Percentiles rank a stretch among this genome's conserved stretches.
These are phyloP conservation scores for Dynastes tityus DNA, from an alignment of 2,888 invertebrate species.

Conservation along the genomic window DNA sequence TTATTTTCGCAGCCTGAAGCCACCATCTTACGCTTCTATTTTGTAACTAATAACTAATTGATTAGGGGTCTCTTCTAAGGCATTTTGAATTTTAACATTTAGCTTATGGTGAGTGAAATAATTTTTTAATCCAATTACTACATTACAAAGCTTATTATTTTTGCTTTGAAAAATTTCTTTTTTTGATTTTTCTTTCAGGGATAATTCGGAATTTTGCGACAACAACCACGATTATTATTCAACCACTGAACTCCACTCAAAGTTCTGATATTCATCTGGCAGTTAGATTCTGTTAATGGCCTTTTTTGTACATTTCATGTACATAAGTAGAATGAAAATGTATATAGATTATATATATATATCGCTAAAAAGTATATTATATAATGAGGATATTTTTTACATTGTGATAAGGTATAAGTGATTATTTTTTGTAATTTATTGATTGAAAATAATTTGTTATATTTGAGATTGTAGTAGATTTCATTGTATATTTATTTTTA, in stretches of 20 bases:
- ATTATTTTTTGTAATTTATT: background rate
- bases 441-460: too few species aligned
- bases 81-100: background rate
- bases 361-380: background rate
- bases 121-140: background rate
- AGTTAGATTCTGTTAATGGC: background rate
- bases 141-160: too few species aligned
- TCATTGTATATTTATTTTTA: too few species aligned
- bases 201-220: slow-evolving; percentile 23
- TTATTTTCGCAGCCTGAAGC: background rate
- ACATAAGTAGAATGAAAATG: background rate
- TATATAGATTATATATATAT: background rate
- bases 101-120: slow-evolving; percentile 2
- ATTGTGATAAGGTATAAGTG: background rate
- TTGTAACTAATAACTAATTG: background rate
- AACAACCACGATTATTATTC: slow-evolving; percentile 37
- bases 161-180: background rate
- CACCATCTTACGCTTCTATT: background rate
- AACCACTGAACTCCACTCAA: slow-evolving; percentile 42
- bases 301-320: too few species aligned
- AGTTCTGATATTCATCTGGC: slow-evolving; percentile 16
- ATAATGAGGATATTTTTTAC: background rate
- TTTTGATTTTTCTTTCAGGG: slow-evolving; percentile 7
- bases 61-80: background rate
- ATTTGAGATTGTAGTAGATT: too few species aligned